Evolutionary conservation across 2,113 vertebrate genomes (phyloP), one percentile per base, ranked within the genome.

Genomic region (Solenodon paradoxus): DNA sequence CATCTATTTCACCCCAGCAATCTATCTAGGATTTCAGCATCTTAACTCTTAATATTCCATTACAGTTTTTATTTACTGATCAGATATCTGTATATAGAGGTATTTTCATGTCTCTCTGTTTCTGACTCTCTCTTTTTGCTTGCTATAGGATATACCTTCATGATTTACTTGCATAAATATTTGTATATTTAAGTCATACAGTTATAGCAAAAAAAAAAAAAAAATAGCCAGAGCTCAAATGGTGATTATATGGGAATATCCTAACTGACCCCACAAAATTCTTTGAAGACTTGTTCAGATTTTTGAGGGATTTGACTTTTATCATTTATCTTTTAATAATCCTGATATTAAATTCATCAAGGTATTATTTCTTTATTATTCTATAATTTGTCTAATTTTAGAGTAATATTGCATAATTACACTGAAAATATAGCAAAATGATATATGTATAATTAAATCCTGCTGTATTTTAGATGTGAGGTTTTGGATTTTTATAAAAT

Each of bases 31-130:
- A 89, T 87, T 86, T 88, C 32, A 93, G 2, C 28, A 78, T 47
- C 35, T 97, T 94, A 71, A 88, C 92, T 97, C 71, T 26, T 89
- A 42, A 53, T 30, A 38, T 7, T 35, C 47, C n/a, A 47, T 38
- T 94, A 38, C 75, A 89, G 72, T 2, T 61, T 95, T 78, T 7
- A 63, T 57, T 92, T 95, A 94, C 32, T 93, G 24, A 91, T 94
- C 32, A 28, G 0, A 88, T 74, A 66, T 53, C 9, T 51, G 24
- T n/a, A 88, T 61, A 20, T 1, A 26, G 12, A 86, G 16, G 10
- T 49, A 40, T 63, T 80, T 92, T 89, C 66, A 63, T 22, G 61
- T 45, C 13, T 84, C 15, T 74, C 35, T 47, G 40, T 17, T 5
- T 63, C 32, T 63, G 35, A 2, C 32, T 81, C 11, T 80, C 17